Evolutionary conservation across 2,888 invertebrate species (phyloP).

Genomic region (Nysson spinosus): DNA sequence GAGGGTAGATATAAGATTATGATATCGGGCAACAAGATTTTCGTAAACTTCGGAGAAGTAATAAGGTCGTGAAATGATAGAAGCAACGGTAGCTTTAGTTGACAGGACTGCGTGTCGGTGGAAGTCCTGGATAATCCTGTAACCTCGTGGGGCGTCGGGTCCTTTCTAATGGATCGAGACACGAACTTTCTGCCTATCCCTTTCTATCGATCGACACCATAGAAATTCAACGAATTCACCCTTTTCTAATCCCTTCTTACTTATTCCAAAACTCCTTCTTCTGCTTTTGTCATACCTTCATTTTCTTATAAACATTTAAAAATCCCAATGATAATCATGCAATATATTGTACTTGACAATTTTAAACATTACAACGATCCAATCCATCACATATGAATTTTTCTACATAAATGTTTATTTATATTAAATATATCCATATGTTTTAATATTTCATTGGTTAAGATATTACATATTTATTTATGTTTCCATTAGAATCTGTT

Average conservation of each 20-base stretch:
- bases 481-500: no score
- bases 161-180: conserved; percentile 30
- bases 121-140: conserved; percentile 28
- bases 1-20: conserved; percentile 23
- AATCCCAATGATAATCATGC: no score
- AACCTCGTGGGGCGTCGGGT: conserved; percentile 7
- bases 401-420: no score
- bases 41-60: conserved; percentile 24
- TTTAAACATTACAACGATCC: no score
- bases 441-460: no score
- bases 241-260: not conserved
- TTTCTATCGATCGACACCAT: conserved; percentile 2
- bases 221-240: conserved; percentile 3
- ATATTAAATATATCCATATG: no score
- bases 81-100: not conserved
- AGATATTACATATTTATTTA: no score
- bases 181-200: conserved; percentile 18
- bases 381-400: no score
- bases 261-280: not conserved
- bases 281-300: no score
- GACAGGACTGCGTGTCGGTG: conserved; percentile 8
- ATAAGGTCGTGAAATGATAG: conserved; percentile 11
- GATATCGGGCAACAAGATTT: conserved; percentile 38
- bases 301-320: no score
- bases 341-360: no score